A percentile compares a stretch with the other conserved stretches of the same genome.
These are phyloP conservation scores for Ectemnius continuus DNA, from an alignment of 2,888 invertebrate genomes.

Conservation along the genomic window DNA sequence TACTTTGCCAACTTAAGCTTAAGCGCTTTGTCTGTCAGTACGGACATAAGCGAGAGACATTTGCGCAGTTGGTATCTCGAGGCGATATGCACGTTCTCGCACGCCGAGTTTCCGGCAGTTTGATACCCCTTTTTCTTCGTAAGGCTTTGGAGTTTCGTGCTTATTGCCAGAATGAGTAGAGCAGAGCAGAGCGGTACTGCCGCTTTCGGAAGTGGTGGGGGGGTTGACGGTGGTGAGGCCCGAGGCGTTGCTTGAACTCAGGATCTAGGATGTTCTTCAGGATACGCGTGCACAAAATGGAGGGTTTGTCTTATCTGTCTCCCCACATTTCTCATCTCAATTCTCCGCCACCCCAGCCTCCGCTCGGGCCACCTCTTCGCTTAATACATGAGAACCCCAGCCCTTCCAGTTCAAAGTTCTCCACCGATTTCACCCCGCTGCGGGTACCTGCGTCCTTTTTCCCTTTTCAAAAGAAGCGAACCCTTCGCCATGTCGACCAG, in stretches of 20 bases:
- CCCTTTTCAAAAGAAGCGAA: not conserved
- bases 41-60: slow-evolving; percentile 38
- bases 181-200: slow-evolving; percentile 12
- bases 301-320: slow-evolving; percentile 64
- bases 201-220: slow-evolving; percentile 29
- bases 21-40: slow-evolving; percentile 11
- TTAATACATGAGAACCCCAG: not conserved
- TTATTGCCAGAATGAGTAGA: slow-evolving; percentile 44
- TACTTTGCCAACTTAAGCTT: no score
- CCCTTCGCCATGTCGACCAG: not conserved
- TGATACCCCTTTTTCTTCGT: slow-evolving; percentile 41
- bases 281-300: slow-evolving; percentile 54
- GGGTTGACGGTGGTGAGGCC: slow-evolving; percentile 34
- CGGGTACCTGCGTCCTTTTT: not conserved
- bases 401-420: slow-evolving; percentile 13
- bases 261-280: slow-evolving; percentile 49
- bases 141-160: slow-evolving; percentile 29
- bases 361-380: not conserved
- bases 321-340: slow-evolving; percentile 52
- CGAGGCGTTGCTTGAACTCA: slow-evolving; percentile 47
- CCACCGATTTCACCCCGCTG: slow-evolving; percentile 22
- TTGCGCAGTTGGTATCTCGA: slow-evolving; percentile 24
- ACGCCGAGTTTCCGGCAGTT: slow-evolving; percentile 36
- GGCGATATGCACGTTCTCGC: slow-evolving; percentile 29
- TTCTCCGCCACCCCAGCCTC: slow-evolving; percentile 13